Evolutionary conservation across 1,140 invertebrate genomes (phyloP).

Genomic region (Sitobion miscanthi): DNA sequence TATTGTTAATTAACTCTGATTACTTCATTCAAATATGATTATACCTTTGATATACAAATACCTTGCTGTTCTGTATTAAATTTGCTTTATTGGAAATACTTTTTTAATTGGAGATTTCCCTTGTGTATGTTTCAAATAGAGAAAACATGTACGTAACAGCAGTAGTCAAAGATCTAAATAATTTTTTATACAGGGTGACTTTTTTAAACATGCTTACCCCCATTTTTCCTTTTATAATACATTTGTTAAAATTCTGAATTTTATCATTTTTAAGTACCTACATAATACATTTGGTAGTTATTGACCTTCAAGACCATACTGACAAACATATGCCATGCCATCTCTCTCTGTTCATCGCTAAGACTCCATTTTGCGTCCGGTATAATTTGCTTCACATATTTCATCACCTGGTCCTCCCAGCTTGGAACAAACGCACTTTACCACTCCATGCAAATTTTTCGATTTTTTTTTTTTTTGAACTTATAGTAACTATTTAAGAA

Average conservation of each 20-base stretch:
- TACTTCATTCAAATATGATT: background rate
- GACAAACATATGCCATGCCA: background rate
- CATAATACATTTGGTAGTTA: background rate
- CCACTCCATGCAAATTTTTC: too few species aligned
- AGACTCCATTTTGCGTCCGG: background rate
- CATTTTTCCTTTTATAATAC: too few species aligned
- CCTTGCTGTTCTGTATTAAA: background rate
- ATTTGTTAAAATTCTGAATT: too few species aligned
- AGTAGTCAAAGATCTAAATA: too few species aligned
- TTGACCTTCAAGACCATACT: background rate
- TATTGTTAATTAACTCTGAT: background rate
- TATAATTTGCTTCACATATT: background rate
- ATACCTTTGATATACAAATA: background rate
- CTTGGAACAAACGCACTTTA: too few species aligned
- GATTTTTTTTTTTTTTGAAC: too few species aligned
- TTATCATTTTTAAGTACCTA: too few species aligned
- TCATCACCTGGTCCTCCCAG: background rate
- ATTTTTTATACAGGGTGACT: too few species aligned
- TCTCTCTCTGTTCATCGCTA: background rate
- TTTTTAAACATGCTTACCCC: too few species aligned
- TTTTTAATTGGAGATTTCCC: background rate
- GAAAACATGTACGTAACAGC: too few species aligned
- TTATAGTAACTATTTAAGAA: too few species aligned
- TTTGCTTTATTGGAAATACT: background rate
- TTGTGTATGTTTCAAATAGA: too few species aligned